These are phyloP conservation scores for Atherinosoma microstoma DNA, from an alignment of 2,797 vertebrate species.

Conservation along the genomic window DNA sequence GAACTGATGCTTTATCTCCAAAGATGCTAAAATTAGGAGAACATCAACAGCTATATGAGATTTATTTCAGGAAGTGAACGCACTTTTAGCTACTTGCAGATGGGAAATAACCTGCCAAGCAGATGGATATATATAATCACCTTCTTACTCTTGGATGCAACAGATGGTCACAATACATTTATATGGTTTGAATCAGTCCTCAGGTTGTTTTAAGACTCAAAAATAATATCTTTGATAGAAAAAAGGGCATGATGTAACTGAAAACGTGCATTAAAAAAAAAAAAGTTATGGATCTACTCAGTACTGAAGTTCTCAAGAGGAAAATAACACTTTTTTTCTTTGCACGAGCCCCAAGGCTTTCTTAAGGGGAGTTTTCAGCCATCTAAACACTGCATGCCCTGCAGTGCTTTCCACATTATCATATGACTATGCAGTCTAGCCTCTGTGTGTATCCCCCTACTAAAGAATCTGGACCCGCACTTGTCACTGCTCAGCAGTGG, in stretches of 20 bases:
- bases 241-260: background rate
- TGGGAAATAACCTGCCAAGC: background rate
- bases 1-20: background rate
- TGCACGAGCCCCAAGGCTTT: background rate
- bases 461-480: slow-evolving; percentile 4
- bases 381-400: slow-evolving; percentile 7
- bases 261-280: no score
- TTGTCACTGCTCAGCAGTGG: background rate
- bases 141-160: background rate
- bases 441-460: background rate
- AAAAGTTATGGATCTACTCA: no score
- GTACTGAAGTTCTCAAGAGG: background rate
- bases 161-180: background rate
- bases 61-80: background rate
- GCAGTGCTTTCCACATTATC: slow-evolving; percentile 23
- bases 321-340: background rate
- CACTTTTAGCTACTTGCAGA: background rate
- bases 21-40: background rate
- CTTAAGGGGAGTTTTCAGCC: slow-evolving; percentile 2
- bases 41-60: background rate
- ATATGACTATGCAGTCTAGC: background rate
- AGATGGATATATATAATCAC: background rate
- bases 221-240: background rate
- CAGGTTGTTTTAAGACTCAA: background rate
- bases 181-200: background rate